Evolutionary conservation across 1,140 invertebrate genomes (phyloP).

Genomic region (Cyphomyrmex costatus): DNA sequence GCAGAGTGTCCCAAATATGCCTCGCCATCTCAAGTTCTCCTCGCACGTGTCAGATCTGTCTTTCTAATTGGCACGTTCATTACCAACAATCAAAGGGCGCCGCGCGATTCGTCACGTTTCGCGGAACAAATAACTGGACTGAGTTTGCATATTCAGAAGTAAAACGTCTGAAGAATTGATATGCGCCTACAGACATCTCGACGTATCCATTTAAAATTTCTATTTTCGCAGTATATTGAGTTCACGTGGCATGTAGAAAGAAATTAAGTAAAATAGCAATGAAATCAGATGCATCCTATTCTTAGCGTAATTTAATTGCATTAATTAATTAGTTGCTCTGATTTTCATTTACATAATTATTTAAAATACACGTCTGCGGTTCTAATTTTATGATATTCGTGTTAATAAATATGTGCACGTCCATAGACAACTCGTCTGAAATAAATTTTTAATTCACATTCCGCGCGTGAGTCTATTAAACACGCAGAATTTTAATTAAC

Average conservation of each 20-base stretch:
- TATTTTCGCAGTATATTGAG: neutral
- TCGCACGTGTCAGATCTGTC: neutral
- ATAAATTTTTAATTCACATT: constrained; percentile 63
- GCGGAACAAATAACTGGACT: constrained; percentile 51
- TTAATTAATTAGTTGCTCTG: constrained; percentile 35
- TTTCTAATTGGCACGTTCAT: constrained; percentile 76
- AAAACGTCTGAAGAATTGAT: constrained; percentile 9
- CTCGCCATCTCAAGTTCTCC: neutral
- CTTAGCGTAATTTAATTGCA: neutral
- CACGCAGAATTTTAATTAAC: constrained; percentile 63
- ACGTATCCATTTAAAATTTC: neutral
- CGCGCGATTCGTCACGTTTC: constrained; percentile 71
- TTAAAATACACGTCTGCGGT: constrained; percentile 17
- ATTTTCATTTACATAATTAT: neutral
- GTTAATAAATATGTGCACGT: constrained; percentile 6
- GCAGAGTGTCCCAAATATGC: constrained; percentile 3
- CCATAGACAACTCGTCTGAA: constrained; percentile 19
- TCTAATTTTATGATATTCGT: constrained; percentile 31
- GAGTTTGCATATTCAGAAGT: constrained; percentile 47
- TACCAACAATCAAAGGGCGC: constrained; percentile 68
- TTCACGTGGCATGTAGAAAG: neutral
- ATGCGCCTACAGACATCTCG: neutral
- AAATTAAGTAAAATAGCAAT: neutral
- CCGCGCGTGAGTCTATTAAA: constrained; percentile 54
- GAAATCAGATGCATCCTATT: neutral